These are phyloP conservation scores for Zosterops borbonicus DNA, from an alignment of 2,113 vertebrate species.

Conservation along the genomic window DNA sequence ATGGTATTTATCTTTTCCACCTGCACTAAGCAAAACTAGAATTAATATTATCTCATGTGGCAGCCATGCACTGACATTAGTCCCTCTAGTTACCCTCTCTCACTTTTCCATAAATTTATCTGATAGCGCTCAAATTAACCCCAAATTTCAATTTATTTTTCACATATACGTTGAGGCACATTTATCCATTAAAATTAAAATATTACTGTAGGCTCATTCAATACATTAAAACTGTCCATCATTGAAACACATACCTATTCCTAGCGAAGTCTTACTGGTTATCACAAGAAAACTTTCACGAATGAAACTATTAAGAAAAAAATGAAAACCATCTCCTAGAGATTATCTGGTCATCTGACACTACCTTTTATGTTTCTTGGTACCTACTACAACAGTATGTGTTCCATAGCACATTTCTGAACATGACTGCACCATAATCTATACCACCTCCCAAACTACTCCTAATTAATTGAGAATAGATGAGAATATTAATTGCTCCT, in stretches of 20 bases:
- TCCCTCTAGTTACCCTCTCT: not conserved
- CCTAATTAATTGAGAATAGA: not conserved
- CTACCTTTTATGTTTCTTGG: too few relatives aligned
- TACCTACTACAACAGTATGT: not conserved
- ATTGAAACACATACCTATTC: not conserved
- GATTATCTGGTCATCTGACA: not conserved
- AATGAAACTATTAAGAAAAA: not conserved
- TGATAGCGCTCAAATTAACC: not conserved
- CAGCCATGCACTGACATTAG: not conserved
- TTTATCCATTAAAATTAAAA: not conserved
- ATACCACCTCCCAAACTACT: not conserved
- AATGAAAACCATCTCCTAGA: not conserved
- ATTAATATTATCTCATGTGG: not conserved
- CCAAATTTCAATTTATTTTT: not conserved
- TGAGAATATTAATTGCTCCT: not conserved
- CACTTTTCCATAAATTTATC: not conserved
- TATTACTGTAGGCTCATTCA: not conserved
- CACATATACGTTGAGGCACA: not conserved
- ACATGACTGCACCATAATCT: not conserved
- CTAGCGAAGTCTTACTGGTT: not conserved
- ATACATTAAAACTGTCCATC: not conserved
- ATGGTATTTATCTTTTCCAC: not conserved
- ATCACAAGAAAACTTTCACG: not conserved
- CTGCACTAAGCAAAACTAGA: not conserved
- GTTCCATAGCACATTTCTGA: not conserved